Base-by-base conservation (phyloP, 92 coral and sea anemone genomes). In the Epizoanthus fatuus region DNA sequence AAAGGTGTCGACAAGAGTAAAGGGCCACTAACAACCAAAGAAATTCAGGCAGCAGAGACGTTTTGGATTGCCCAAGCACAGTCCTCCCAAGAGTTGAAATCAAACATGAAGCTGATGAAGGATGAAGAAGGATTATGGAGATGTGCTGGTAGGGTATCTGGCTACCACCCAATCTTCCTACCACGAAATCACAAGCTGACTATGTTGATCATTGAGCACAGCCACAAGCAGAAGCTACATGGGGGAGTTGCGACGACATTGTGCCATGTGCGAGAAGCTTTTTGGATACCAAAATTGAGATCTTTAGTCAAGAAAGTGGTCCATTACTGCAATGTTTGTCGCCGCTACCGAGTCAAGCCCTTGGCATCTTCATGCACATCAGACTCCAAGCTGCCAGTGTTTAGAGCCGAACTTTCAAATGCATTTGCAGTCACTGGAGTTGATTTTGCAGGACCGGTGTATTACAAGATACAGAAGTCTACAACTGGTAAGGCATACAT, bases 211-310 rank as follows among this genome's bases (percentile, higher is more conserved):
- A 22, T 22, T 22, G 25, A 22, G 25, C 25, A 22, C 25, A 22
- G 25, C 25, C 25, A 22, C 25, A 22, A 22, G 25, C 25, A 22
- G 25, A 22, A 0, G 25, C 25, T 22, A 22, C 25, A 22, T 22
- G 25, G 25, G 25, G 25, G 25, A 22, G 25, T 22, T 22, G 25
- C 25, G 25, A 22, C 0, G 25, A 22, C 32, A 56, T 75, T 91
- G 89, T 35, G 80, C 37, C 82, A 75, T 25, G 70, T 91, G 58
- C 86, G 89, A 82, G 91, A 91, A 81, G 78, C 63, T 64, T 79
- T 80, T 17, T 92, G 95, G 92, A 62, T 80, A 38, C 95, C 95
- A 17, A 80, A 85, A 53, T 84, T 91, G 57, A 63, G 91, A 60
- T 7, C 45, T 10, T 75, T 22, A 22, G 25, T 22, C 25, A 22